Conservation (phyloP, 2,888 invertebrate species). For the Aphidoletes aphidimyza region DNA sequence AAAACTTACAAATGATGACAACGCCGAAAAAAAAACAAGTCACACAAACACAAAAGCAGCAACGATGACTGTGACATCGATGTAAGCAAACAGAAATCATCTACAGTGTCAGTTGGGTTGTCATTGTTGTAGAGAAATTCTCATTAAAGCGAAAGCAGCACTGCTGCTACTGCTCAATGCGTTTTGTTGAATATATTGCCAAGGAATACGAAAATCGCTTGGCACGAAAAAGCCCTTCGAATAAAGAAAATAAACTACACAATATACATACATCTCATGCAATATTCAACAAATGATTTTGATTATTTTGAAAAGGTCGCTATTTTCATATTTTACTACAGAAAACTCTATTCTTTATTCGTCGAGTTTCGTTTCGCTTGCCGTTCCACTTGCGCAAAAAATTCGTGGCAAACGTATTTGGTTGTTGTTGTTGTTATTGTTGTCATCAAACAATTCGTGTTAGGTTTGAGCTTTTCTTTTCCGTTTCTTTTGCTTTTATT, state of each 20-base stretch:
- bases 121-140: slow-evolving; percentile 39
- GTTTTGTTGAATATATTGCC: not conserved
- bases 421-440: too few relatives aligned
- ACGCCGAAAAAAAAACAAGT: not conserved
- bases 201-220: not conserved
- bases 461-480: too few relatives aligned
- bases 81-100: slow-evolving; percentile 19
- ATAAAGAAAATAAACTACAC: not conserved
- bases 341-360: not conserved
- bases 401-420: too few relatives aligned
- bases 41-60: not conserved
- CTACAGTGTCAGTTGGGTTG: slow-evolving; percentile 45
- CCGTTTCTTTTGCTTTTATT: not conserved
- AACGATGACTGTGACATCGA: slow-evolving; percentile 10
- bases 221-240: not conserved
- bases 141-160: slow-evolving; percentile 5
- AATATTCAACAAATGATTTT: slow-evolving; percentile 52
- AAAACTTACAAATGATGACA: slow-evolving; percentile 50
- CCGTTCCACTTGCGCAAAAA: too few relatives aligned
- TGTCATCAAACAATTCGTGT: too few relatives aligned
- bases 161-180: not conserved
- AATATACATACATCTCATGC: slow-evolving; percentile 1
- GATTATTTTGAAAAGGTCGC: slow-evolving; percentile 48
- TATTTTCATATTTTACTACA: not conserved
- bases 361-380: not conserved